phyloP scores from a whole-genome alignment of 2,888 invertebrate species.

The Thereva nobilitata region DNA sequence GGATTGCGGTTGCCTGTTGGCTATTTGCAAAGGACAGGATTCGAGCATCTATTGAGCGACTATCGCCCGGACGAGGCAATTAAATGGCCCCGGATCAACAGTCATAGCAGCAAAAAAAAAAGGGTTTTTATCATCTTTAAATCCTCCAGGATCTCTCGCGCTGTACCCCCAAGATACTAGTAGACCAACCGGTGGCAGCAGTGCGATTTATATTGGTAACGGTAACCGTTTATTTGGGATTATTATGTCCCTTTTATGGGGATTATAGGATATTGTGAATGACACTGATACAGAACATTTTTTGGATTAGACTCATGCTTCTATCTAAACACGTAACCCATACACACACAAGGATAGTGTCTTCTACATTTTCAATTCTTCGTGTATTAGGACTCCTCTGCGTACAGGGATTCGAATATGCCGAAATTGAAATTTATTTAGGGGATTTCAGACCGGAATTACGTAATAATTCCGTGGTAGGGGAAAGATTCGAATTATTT shows the following conservation, averaged over 20 bases:
- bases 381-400: neutral
- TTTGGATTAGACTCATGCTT: neutral
- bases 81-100: slow-evolving; percentile 17
- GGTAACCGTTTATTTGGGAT: slow-evolving; percentile 30
- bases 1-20: slow-evolving; percentile 27
- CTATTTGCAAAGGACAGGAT: slow-evolving; percentile 20
- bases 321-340: neutral
- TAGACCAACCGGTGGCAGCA: neutral
- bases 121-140: slow-evolving; percentile 5
- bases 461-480: slow-evolving; percentile 2
- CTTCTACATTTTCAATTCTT: neutral
- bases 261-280: slow-evolving; percentile 29
- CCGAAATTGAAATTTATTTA: slow-evolving; percentile 18
- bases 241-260: slow-evolving; percentile 28
- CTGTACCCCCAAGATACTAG: neutral
- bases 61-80: slow-evolving; percentile 20
- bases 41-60: slow-evolving; percentile 7
- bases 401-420: neutral
- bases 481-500: no score
- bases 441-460: slow-evolving; percentile 29
- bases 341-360: neutral
- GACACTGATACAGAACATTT: slow-evolving; percentile 21
- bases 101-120: slow-evolving; percentile 11
- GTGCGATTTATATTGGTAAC: neutral
- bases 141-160: slow-evolving; percentile 6